Evolutionary conservation across 2,888 invertebrate species (phyloP).

Genomic region (Mythimna lalbum): DNA sequence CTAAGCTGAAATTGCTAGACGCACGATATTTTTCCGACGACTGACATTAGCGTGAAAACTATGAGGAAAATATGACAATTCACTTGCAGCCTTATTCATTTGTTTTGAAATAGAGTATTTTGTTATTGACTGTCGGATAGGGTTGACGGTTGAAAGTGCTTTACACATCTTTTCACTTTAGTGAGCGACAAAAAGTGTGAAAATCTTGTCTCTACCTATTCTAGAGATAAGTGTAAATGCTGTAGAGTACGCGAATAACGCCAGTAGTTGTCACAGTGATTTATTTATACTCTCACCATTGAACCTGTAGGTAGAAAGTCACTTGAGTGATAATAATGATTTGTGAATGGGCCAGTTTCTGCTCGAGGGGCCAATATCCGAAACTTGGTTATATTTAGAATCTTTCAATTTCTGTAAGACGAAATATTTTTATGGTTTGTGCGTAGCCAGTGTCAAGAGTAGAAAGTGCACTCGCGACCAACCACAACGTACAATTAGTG

Average conservation of each 20-base stretch:
- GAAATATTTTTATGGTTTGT: no score
- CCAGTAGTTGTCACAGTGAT: conserved; percentile 11
- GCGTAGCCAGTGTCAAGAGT: no score
- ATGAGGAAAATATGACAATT: conserved; percentile 17
- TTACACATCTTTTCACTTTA: conserved; percentile 37
- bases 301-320: neutral
- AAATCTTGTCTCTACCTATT: neutral
- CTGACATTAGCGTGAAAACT: conserved; percentile 27
- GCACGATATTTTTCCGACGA: conserved; percentile 28
- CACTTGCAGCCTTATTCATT: conserved; percentile 4
- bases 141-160: conserved; percentile 15
- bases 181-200: neutral
- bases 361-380: neutral
- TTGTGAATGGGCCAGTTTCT: no score
- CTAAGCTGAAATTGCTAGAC: conserved; percentile 28
- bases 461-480: no score
- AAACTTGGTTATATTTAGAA: neutral
- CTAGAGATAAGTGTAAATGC: neutral
- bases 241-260: neutral
- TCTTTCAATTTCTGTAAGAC: neutral
- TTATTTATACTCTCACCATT: conserved; percentile 2
- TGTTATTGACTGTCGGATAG: conserved; percentile 12
- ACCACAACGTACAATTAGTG: no score
- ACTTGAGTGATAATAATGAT: conserved; percentile 11
- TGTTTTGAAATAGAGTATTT: neutral